Conservation (phyloP, 2,888 invertebrate species). For the Graphium colonna region DNA sequence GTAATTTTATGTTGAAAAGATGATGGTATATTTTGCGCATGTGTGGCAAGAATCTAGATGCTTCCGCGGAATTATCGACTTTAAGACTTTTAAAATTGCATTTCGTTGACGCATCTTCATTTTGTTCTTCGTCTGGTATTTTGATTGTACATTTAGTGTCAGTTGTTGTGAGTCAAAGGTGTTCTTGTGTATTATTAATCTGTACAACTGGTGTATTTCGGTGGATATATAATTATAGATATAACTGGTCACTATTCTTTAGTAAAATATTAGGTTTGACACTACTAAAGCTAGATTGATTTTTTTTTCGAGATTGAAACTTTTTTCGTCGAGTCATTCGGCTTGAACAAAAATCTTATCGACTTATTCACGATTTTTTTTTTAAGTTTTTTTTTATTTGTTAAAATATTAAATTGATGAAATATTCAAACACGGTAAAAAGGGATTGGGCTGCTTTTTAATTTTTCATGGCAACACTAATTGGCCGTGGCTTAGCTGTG, state of each 20-base stretch:
- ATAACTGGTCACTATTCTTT: background rate
- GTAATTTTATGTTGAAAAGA: background rate
- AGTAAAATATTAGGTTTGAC: background rate
- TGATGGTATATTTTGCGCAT: conserved; percentile 3
- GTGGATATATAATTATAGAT: background rate
- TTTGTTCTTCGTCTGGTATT: background rate
- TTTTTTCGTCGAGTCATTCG: background rate
- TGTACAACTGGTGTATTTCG: background rate
- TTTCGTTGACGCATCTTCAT: background rate
- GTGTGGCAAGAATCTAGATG: background rate
- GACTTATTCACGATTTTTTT: too few relatives aligned
- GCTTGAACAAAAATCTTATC: background rate
- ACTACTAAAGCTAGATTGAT: background rate
- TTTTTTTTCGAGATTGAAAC: background rate
- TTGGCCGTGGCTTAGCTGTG: too few relatives aligned
- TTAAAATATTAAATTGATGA: too few relatives aligned
- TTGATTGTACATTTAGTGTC: background rate
- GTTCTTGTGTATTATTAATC: background rate
- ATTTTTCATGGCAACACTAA: too few relatives aligned
- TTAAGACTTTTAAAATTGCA: background rate
- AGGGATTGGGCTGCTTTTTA: too few relatives aligned
- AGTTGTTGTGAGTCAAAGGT: background rate
- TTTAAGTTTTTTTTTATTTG: too few relatives aligned
- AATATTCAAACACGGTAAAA: too few relatives aligned
- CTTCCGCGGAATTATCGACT: background rate